Conservation (phyloP, 2,113 vertebrate species). For the Myodes glareolus region DNA sequence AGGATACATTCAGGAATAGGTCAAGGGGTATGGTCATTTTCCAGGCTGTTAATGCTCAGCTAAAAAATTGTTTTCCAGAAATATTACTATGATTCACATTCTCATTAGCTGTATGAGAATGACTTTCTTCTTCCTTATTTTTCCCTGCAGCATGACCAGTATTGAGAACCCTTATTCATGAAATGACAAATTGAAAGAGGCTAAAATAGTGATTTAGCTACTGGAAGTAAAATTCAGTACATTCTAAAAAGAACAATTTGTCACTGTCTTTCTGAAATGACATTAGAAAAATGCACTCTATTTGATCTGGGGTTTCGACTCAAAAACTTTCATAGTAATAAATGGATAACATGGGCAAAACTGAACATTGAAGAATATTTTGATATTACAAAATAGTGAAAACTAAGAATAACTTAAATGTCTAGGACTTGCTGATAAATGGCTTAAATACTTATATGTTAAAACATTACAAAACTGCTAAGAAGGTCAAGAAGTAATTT, state of each 20-base stretch:
- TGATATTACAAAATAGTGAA: neutral
- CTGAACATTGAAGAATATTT: neutral
- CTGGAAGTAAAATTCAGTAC: neutral
- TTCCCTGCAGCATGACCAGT: neutral
- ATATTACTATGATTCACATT: conserved; percentile 39
- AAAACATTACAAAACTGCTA: neutral
- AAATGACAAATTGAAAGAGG: conserved; percentile 40
- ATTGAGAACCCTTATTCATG: neutral
- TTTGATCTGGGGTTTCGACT: neutral
- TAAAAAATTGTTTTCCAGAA: conserved; percentile 55
- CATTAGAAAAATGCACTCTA: neutral
- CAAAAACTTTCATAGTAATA: neutral
- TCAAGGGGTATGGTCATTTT: conserved; percentile 24
- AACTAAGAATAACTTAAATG: neutral
- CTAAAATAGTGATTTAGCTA: neutral
- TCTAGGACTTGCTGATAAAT: neutral
- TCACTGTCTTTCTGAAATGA: conserved; percentile 15
- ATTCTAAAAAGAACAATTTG: conserved; percentile 17
- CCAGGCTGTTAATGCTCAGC: neutral
- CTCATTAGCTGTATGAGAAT: neutral
- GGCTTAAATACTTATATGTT: neutral
- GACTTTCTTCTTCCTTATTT: neutral
- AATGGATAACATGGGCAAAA: neutral
- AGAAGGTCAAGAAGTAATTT: neutral
- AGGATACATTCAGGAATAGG: conserved; percentile 51